Evolutionary conservation across 1,140 invertebrate genomes (phyloP).

Genomic region (Mizuhopecten yessoensis): DNA sequence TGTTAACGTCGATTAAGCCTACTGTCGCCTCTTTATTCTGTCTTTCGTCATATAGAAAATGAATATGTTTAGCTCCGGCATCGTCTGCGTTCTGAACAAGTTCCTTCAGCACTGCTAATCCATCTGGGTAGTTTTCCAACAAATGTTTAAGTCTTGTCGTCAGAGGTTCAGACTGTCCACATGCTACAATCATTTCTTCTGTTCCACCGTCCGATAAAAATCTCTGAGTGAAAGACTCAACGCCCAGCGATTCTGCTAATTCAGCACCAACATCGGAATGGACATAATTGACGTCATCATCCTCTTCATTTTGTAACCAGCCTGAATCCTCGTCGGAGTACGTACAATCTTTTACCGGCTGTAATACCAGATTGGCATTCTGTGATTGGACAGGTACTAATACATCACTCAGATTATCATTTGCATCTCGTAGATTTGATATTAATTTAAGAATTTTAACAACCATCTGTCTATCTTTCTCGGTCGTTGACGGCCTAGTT

Average conservation of each 20-base stretch:
- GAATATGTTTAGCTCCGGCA: slow-evolving; percentile 73
- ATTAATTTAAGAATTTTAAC: background rate
- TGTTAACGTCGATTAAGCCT: slow-evolving; percentile 72
- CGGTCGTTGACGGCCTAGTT: background rate
- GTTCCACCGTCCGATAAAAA: background rate
- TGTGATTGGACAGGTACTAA: background rate
- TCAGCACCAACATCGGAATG: background rate
- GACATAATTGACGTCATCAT: background rate
- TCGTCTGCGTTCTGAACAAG: slow-evolving; percentile 83
- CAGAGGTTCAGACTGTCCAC: slow-evolving; percentile 47
- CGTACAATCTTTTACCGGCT: slow-evolving; percentile 35
- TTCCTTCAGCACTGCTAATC: slow-evolving; percentile 75
- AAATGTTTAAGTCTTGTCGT: slow-evolving; percentile 51
- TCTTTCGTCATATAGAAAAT: slow-evolving; percentile 77
- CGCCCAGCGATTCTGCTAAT: slow-evolving; percentile 41
- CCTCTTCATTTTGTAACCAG: slow-evolving; percentile 35
- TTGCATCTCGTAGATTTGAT: background rate
- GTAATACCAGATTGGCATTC: background rate
- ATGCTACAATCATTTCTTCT: slow-evolving; percentile 11
- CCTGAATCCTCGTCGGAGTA: background rate
- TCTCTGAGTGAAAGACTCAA: slow-evolving; percentile 44
- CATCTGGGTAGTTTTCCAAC: slow-evolving; percentile 56
- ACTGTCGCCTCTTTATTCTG: slow-evolving; percentile 67
- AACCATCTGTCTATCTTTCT: background rate
- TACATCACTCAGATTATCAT: background rate